Evolutionary conservation across 2,113 vertebrate genomes (phyloP), one percentile per base, ranked within the genome.

Genomic region (Eonycteris spelaea): DNA sequence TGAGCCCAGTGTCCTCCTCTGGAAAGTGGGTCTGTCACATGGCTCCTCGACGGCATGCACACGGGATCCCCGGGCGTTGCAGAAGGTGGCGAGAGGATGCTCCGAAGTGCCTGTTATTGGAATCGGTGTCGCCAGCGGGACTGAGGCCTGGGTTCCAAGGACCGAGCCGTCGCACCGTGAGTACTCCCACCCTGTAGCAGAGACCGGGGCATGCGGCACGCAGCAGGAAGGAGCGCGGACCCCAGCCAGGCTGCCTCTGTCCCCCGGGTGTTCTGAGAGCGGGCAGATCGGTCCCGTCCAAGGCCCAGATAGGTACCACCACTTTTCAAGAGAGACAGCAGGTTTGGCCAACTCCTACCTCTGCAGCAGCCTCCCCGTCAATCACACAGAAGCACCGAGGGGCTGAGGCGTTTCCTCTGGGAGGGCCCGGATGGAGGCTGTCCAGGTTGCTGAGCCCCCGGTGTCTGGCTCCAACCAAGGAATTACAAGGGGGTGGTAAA

Each of bases 61-160:
- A 4, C 0, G 5, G 67, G 24, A 7, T 28, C 9, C 0, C 38
- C 10, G n/a, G 33, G 28, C 19, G 0, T 19, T 19, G 15, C 0
- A 11, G 77, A 16, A 16, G 40, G 10, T 63, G 61, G 51, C 70
- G 21, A 35, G 70, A 22, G 30, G 53, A 8, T 14, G 24, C 61
- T 71, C 14, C 8, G 26, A 48, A 21, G 71, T 16, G 33, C 61
- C 55, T 40, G 3, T 7, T 14, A 1, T 19, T 11, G 21, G 45
- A 15, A 26, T 1, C 3, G 24, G 65, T 4, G 8, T n/a, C 22
- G 1, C 45, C 11, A 33, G 3, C 0, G 1, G 12, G 59, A 19
- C 38, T 1, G 2, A 40, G 48, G 43, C 5, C 43, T 43, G 43
- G 61, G 28, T 53, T 10, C 14, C 48, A 4, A 33, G 43, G 71